Conservation (phyloP, 1,140 invertebrate genomes). For the Trichonephila clavipes region DNA sequence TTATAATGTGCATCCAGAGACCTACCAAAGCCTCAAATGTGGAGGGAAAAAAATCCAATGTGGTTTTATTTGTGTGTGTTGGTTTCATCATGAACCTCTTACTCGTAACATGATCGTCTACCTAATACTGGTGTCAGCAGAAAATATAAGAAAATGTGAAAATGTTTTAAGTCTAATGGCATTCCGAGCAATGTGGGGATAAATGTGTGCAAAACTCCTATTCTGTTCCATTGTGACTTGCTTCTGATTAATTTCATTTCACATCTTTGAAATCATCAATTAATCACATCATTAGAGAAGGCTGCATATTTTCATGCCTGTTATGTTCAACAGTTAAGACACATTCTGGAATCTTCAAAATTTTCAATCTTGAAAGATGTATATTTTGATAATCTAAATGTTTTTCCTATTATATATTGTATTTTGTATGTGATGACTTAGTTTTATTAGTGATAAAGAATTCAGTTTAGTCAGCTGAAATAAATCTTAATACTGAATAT, state of each 20-base stretch:
- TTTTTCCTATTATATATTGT: conserved; percentile 64
- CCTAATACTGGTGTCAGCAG: not conserved
- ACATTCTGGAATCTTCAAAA: conserved; percentile 46
- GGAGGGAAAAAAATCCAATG: not conserved
- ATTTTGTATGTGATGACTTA: conserved; percentile 68
- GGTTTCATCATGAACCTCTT: not conserved
- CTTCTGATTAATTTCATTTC: conserved; percentile 61
- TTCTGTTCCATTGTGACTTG: conserved; percentile 48
- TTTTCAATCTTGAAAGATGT: conserved; percentile 60
- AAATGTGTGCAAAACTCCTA: conserved; percentile 2
- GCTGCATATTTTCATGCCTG: conserved; percentile 8
- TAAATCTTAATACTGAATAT: conserved; percentile 18
- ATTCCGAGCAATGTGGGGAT: conserved; percentile 52
- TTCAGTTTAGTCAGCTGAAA: conserved; percentile 5
- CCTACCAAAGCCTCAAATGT: conserved; percentile 34
- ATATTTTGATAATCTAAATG: conserved; percentile 75
- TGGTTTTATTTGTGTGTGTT: not conserved
- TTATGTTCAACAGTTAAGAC: conserved; percentile 46
- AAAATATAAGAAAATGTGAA: conserved; percentile 16
- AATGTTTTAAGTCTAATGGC: conserved; percentile 50
- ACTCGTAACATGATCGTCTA: not conserved
- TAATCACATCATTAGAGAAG: conserved; percentile 57
- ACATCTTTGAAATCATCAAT: conserved; percentile 46
- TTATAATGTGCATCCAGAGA: conserved; percentile 35
- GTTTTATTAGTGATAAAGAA: not conserved